Percentiles rank a stretch among this genome's conserved stretches.
Evolutionary conservation across 2,797 vertebrate species (phyloP).

Genomic region (Anguilla marmorata): DNA sequence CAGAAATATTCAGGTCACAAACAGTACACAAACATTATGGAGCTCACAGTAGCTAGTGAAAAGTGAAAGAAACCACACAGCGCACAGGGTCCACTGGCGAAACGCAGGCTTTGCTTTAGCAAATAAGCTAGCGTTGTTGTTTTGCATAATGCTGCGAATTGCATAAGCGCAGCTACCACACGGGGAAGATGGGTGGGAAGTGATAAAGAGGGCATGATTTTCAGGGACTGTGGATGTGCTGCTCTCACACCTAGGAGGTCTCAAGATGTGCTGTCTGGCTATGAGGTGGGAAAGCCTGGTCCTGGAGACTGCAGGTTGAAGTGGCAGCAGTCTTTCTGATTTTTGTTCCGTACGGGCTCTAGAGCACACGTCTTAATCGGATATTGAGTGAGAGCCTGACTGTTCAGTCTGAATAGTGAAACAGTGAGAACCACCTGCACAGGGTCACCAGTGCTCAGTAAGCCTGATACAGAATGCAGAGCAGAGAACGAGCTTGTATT

Average conservation of each 20-base stretch:
- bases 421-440: not conserved
- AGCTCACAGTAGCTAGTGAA: not conserved
- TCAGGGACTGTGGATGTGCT: not conserved
- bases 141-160: not conserved
- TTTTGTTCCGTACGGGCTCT: not conserved
- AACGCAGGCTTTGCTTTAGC: not conserved
- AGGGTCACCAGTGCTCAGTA: not conserved
- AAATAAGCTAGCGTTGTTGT: not conserved
- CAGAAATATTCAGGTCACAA: too few relatives aligned
- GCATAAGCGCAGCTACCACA: not conserved
- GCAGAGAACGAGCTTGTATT: not conserved
- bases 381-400: not conserved
- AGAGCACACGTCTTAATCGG: not conserved
- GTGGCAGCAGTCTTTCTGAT: not conserved
- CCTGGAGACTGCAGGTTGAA: not conserved
- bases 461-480: not conserved
- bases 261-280: not conserved
- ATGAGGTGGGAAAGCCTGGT: not conserved
- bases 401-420: not conserved
- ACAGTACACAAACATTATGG: too few relatives aligned
- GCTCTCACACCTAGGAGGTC: not conserved
- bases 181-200: not conserved
- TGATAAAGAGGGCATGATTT: not conserved
- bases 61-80: not conserved
- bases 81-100: not conserved